phyloP scores from a whole-genome alignment of 2,113 vertebrate genomes.

The Menura novaehollandiae region DNA sequence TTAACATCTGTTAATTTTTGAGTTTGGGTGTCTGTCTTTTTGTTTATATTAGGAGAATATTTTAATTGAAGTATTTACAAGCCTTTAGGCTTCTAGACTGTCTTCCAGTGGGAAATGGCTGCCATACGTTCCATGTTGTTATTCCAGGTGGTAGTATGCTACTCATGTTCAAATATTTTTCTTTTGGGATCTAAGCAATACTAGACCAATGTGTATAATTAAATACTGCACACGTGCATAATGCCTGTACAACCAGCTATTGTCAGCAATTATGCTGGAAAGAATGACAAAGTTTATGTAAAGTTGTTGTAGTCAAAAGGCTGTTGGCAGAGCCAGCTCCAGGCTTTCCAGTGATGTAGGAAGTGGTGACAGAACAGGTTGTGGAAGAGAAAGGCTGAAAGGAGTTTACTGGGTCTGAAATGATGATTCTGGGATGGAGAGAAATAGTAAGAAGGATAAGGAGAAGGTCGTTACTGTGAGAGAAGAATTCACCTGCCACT shows the following conservation, averaged over 20 bases:
- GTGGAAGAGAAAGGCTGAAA: neutral
- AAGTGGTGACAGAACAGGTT: neutral
- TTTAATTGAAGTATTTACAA: conserved; percentile 50
- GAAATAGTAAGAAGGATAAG: neutral
- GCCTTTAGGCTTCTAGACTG: neutral
- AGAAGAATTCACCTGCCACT: neutral
- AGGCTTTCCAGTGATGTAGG: neutral
- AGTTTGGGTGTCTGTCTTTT: conserved; percentile 17
- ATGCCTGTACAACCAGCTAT: neutral
- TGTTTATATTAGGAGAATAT: neutral
- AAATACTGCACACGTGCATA: neutral
- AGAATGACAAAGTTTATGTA: neutral
- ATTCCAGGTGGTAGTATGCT: neutral
- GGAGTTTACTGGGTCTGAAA: neutral
- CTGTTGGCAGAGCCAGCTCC: neutral
- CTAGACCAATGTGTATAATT: neutral
- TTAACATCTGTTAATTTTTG: conserved; percentile 22
- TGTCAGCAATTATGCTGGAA: neutral
- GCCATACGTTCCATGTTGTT: neutral
- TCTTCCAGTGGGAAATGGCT: conserved; percentile 29
- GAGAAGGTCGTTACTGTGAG: neutral
- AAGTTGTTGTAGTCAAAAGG: neutral
- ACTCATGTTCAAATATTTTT: conserved; percentile 19
- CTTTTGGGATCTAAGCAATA: neutral
- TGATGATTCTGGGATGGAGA: neutral